A percentile compares a stretch with the other conserved stretches of the same genome.
Conservation (phyloP, 2,113 vertebrate genomes). For the Microcebus tavaratra region DNA sequence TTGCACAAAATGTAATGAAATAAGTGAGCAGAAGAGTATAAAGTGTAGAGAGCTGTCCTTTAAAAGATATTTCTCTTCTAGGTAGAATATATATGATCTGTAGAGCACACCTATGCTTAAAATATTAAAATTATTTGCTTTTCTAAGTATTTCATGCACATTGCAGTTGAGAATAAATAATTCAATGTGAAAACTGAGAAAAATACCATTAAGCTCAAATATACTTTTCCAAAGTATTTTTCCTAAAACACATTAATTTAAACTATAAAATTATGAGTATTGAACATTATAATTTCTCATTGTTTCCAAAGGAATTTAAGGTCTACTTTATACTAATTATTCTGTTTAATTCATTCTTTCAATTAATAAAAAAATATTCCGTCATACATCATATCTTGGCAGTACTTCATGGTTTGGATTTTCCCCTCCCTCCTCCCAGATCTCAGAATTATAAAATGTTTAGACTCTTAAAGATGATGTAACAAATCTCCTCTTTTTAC, state of each 20-base stretch:
- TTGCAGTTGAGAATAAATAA: slow-evolving; percentile 43
- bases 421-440: not conserved
- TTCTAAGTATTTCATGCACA: slow-evolving; percentile 26
- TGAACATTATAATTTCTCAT: slow-evolving; percentile 3
- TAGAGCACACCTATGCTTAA: slow-evolving; percentile 23
- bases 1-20: slow-evolving; percentile 69
- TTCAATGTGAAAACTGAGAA: not conserved
- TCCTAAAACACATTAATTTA: not conserved
- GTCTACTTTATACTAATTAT: not conserved
- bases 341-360: slow-evolving; percentile 4
- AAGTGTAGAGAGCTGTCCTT: slow-evolving; percentile 41
- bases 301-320: not conserved
- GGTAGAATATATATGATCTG: slow-evolving; percentile 21
- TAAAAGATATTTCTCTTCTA: slow-evolving; percentile 55
- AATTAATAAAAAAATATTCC: slow-evolving; percentile 12
- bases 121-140: slow-evolving; percentile 50
- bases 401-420: not conserved
- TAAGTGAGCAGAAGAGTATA: slow-evolving; percentile 42
- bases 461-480: not conserved
- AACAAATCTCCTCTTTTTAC: not conserved
- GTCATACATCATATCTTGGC: not conserved
- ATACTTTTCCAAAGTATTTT: slow-evolving; percentile 14
- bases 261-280: not conserved
- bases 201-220: slow-evolving; percentile 9
- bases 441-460: slow-evolving; percentile 27